phyloP scores from a whole-genome alignment of 2,888 invertebrate species.

The Tricholauxania praeusta region DNA sequence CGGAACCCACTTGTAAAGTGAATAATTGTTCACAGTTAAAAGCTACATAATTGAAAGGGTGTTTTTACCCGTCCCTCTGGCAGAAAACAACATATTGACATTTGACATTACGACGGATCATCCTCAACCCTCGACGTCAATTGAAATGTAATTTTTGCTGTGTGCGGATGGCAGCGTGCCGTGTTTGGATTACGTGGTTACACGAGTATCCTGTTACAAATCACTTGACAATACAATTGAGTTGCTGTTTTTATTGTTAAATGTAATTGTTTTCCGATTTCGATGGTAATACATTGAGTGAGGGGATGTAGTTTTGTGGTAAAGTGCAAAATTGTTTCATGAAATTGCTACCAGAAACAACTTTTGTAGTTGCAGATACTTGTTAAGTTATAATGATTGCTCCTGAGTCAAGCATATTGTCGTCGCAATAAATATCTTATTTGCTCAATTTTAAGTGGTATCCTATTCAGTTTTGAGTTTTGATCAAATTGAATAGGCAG shows the following conservation, averaged over 20 bases:
- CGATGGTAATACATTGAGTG: background rate
- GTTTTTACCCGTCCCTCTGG: conserved; percentile 32
- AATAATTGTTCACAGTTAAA: conserved; percentile 63
- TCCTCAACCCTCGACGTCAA: background rate
- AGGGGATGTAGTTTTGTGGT: background rate
- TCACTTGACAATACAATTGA: conserved; percentile 59
- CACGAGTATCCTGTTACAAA: conserved; percentile 68
- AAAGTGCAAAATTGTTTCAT: too few species aligned
- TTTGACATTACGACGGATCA: too few species aligned
- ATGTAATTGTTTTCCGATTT: conserved; percentile 54
- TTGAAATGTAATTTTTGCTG: background rate
- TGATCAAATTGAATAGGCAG: too few species aligned
- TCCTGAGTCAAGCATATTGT: too few species aligned
- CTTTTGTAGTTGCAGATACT: too few species aligned
- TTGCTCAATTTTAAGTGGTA: too few species aligned
- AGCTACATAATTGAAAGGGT: conserved; percentile 63
- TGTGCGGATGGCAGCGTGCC: background rate
- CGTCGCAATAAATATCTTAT: too few species aligned
- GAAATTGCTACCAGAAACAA: too few species aligned
- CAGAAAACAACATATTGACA: too few species aligned
- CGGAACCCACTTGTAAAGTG: conserved; percentile 54
- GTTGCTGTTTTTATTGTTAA: conserved; percentile 55
- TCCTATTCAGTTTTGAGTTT: too few species aligned
- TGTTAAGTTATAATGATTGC: too few species aligned
- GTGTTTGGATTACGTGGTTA: conserved; percentile 56